Percentiles rank a stretch among this genome's conserved stretches.
These are phyloP conservation scores for Phenganax stokvisi DNA, from an alignment of 92 coral and sea anemone species.

Conservation along the genomic window DNA sequence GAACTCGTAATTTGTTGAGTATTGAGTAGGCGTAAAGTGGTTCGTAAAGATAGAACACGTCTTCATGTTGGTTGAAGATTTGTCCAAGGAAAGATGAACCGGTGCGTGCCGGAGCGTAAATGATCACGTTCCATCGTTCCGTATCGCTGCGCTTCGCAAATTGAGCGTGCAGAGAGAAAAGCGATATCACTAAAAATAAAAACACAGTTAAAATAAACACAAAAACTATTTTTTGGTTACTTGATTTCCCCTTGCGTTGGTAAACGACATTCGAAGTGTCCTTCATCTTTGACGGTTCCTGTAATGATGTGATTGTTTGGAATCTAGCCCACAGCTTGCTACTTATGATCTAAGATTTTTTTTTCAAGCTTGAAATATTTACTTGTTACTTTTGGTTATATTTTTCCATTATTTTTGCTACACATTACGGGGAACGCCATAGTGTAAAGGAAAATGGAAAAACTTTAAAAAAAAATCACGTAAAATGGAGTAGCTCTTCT, in stretches of 20 bases:
- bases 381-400: background rate
- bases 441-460: no score
- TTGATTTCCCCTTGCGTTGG: background rate
- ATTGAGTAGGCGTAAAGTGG: constrained; percentile 50
- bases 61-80: constrained; percentile 68
- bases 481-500: background rate
- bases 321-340: background rate
- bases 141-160: background rate
- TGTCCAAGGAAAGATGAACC: constrained; percentile 90
- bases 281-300: background rate
- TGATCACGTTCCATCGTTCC: constrained; percentile 48
- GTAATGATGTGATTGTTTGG: background rate
- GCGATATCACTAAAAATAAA: background rate
- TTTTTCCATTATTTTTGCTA: background rate
- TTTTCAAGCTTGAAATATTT: background rate
- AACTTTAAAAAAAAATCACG: background rate
- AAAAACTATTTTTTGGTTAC: background rate
- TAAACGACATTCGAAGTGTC: background rate
- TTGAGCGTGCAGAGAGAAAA: background rate
- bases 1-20: constrained; percentile 31
- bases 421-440: no score
- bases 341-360: background rate
- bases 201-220: background rate
- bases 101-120: constrained; percentile 73
- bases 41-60: constrained; percentile 75